These are phyloP conservation scores for Nyctibius grandis DNA, from an alignment of 2,797 vertebrate genomes.

Conservation along the genomic window DNA sequence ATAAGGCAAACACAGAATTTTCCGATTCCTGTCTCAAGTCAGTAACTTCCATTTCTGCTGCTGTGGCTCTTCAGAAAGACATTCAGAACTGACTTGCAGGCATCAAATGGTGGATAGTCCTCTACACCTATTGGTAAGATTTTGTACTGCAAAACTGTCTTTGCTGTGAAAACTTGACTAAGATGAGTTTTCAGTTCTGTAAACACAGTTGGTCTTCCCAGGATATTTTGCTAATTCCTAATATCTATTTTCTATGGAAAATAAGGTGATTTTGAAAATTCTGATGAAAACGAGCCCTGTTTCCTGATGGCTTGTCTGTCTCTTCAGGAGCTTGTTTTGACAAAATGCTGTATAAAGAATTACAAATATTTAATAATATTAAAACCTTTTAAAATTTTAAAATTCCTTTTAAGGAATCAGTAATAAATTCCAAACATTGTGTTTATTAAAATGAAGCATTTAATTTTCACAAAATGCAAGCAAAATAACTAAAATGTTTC, in stretches of 20 bases:
- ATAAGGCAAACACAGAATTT: not conserved
- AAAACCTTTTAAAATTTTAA: no score
- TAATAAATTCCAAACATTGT: not conserved
- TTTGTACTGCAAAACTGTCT: not conserved
- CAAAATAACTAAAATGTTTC: not conserved
- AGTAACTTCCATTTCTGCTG: not conserved
- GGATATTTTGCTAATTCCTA: not conserved
- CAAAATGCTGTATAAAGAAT: not conserved
- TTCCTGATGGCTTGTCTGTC: not conserved
- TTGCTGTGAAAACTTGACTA: not conserved
- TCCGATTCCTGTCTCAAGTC: not conserved
- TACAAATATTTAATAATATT: not conserved
- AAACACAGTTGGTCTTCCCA: not conserved
- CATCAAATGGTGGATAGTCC: not conserved
- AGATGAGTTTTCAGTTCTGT: not conserved
- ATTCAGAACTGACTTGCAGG: not conserved
- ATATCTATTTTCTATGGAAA: not conserved
- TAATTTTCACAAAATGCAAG: not conserved
- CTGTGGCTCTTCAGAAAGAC: not conserved
- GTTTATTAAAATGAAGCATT: constrained; percentile 6
- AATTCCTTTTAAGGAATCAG: no score
- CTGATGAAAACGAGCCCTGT: not conserved
- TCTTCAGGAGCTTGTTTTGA: not conserved
- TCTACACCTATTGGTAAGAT: not conserved
- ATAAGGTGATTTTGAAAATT: not conserved